These are phyloP conservation scores for Isichthys henryi DNA, from an alignment of 2,113 vertebrate genomes.

Conservation along the genomic window DNA sequence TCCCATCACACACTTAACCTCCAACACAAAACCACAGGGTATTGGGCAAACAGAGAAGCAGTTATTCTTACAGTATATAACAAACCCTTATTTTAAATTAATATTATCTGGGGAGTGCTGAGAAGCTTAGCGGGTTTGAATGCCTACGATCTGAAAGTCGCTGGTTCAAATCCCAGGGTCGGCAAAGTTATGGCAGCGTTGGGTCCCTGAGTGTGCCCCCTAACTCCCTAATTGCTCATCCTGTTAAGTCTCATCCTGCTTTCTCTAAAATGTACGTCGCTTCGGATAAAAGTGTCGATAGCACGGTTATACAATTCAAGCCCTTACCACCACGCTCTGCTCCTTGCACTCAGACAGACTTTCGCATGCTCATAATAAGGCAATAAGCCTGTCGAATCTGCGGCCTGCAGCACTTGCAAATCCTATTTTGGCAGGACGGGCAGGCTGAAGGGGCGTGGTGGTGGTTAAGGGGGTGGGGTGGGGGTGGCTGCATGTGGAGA, in stretches of 20 bases:
- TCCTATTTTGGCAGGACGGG: slow-evolving; percentile 11
- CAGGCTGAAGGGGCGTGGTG: not conserved
- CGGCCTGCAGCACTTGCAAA: slow-evolving; percentile 10
- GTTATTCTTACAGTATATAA: not conserved
- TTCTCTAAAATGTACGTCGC: not conserved
- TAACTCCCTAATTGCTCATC: not conserved
- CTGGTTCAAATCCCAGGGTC: not conserved
- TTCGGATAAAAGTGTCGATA: not conserved
- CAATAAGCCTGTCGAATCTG: not conserved
- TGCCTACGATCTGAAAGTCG: not conserved
- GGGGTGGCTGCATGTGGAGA: not conserved
- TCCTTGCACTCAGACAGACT: not conserved
- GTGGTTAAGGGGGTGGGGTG: not conserved
- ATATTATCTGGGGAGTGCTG: not conserved
- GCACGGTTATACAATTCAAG: not conserved
- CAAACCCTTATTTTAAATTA: not conserved
- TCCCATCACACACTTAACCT: not conserved
- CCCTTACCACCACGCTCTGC: not conserved
- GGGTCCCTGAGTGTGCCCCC: not conserved
- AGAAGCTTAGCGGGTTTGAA: not conserved
- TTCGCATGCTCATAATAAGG: not conserved
- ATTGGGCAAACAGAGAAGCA: not conserved
- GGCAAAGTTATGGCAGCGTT: not conserved
- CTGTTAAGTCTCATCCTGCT: not conserved
- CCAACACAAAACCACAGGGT: not conserved